phyloP scores from a whole-genome alignment of 2,113 vertebrate genomes.

The Ictidomys tridecemlineatus region DNA sequence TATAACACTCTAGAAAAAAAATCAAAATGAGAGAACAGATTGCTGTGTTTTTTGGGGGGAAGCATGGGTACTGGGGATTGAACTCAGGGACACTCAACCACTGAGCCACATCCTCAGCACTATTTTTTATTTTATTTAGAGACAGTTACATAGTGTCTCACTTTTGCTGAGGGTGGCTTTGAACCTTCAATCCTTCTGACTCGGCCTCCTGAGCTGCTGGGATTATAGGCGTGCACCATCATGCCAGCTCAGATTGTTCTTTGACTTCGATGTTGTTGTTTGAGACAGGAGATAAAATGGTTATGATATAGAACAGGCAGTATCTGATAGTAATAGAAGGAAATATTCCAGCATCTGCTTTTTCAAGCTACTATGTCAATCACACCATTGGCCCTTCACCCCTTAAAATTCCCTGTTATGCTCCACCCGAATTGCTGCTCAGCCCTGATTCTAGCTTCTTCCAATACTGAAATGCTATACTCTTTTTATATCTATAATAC shows the following conservation, averaged over 20 bases:
- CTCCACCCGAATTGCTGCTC: neutral
- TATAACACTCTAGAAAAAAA: neutral
- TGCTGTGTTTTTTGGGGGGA: neutral
- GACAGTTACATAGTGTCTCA: no score
- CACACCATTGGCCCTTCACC: neutral
- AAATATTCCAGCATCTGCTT: neutral
- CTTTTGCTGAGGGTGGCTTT: no score
- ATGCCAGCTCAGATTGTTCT: neutral
- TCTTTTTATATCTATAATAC: neutral
- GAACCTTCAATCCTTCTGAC: no score
- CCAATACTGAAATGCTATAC: neutral
- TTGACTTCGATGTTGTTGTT: neutral
- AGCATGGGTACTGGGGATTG: no score
- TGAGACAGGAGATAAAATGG: neutral
- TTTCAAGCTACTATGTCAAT: neutral
- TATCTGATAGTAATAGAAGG: neutral
- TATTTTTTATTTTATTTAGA: no score
- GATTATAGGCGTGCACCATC: no score
- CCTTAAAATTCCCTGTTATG: neutral
- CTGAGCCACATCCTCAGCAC: no score
- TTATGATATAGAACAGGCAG: neutral
- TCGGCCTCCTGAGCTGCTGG: no score
- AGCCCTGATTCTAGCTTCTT: neutral
- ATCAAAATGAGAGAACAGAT: constrained; percentile 40
- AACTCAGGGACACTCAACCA: no score